These are phyloP conservation scores for Rhyzopertha dominica DNA, from an alignment of 1,140 invertebrate genomes.

Conservation along the genomic window DNA sequence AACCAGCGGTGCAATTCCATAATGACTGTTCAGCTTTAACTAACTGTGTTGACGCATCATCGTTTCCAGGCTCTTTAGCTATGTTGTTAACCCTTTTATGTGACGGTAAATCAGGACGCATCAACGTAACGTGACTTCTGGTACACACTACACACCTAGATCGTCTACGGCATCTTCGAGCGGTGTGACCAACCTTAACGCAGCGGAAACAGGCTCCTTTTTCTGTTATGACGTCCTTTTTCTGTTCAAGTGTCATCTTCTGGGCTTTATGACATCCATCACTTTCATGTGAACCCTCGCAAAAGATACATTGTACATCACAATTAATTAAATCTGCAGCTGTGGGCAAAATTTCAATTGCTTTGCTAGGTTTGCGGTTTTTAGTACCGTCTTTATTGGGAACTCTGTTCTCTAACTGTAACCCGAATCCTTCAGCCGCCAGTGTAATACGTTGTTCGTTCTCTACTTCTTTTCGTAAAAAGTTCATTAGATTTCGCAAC, in stretches of 20 bases:
- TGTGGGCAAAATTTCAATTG: not conserved
- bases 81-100: not conserved
- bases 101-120: not conserved
- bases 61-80: not conserved
- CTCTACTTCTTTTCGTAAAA: not conserved
- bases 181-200: not conserved
- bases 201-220: constrained; percentile 1
- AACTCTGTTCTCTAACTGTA: not conserved
- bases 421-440: not conserved
- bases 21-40: not conserved
- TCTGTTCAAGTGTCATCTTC: not conserved
- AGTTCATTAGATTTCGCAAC: constrained; percentile 1
- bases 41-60: not conserved
- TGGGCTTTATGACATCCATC: not conserved
- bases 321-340: not conserved
- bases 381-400: no score
- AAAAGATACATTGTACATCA: constrained; percentile 1
- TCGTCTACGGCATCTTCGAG: not conserved
- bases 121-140: not conserved
- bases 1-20: not conserved
- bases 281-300: constrained; percentile 1
- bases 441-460: not conserved
- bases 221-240: not conserved
- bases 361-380: not conserved
- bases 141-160: not conserved